phyloP scores from a whole-genome alignment of 30 jellyfish, hydroid and myxozoan genomes.

The Morbakka virulenta region DNA sequence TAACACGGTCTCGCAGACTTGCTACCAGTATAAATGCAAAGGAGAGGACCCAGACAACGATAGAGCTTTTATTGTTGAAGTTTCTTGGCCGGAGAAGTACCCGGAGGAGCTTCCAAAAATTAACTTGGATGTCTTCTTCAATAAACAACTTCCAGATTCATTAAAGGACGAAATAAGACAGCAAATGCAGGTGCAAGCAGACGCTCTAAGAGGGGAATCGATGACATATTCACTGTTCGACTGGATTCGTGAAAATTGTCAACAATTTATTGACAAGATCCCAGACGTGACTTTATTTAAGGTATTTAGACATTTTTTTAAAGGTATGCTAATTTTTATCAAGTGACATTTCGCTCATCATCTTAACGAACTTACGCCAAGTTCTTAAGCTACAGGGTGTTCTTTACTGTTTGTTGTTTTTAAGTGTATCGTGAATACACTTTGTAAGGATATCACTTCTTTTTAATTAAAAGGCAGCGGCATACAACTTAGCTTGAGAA shows the following conservation, averaged over 20 bases:
- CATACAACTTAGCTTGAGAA: too few relatives aligned
- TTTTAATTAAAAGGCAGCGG: too few relatives aligned
- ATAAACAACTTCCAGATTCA: slow-evolving; percentile 60
- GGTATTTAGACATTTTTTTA: background rate
- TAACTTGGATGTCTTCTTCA: slow-evolving; percentile 71
- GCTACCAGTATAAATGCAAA: slow-evolving; percentile 72
- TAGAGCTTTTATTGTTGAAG: slow-evolving; percentile 75
- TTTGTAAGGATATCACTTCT: too few relatives aligned
- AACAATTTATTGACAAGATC: slow-evolving; percentile 61
- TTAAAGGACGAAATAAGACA: slow-evolving; percentile 57
- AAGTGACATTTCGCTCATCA: background rate
- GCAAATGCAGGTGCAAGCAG: slow-evolving; percentile 72
- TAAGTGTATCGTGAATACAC: too few relatives aligned
- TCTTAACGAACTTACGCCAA: too few relatives aligned
- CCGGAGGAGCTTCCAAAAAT: slow-evolving; percentile 74
- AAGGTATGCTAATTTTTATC: background rate
- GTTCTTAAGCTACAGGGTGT: too few relatives aligned
- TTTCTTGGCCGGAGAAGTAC: slow-evolving; percentile 84
- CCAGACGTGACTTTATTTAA: slow-evolving; percentile 53
- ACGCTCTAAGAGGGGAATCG: slow-evolving; percentile 65
- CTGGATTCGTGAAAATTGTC: slow-evolving; percentile 85
- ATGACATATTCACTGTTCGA: slow-evolving; percentile 90
- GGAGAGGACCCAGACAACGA: slow-evolving; percentile 20
- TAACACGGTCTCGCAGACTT: slow-evolving; percentile 50
- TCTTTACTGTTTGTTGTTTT: too few relatives aligned